Base-by-base conservation (phyloP, 1,140 invertebrate genomes). In the Acromyrmex heyeri region DNA sequence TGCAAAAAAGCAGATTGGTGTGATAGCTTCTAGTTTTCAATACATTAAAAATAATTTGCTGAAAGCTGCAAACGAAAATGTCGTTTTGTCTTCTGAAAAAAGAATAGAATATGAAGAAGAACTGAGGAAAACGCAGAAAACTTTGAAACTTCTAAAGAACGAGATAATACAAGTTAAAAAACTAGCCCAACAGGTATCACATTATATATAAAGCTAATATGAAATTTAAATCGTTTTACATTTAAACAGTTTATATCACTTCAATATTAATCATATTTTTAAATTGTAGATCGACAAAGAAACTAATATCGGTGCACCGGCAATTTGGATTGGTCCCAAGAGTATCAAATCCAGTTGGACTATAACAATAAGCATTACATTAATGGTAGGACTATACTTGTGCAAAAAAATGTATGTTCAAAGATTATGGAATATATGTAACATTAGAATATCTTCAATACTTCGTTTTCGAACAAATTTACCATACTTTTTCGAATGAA, bases 1-100 rank as follows among this genome's bases (percentile, higher is more conserved):
- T 79, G 50, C 89, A 16, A 88, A 92, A 0, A 93, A 91, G 48
- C 93, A 95, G 44, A 89, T 94, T 70, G 50, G 82, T 8, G 72
- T 95, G 0, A 94, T 95, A 70, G 91, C 91, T 57, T 92, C 94
- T 2, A 94, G 93, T 91, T 94, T 94, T 44, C 76, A 88, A 30
- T 94, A 90, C 30, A 91, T 95, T 18, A 91, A 70, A 70, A 91
- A 91, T 38, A 88, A 72, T 88, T 78, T 95, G 3, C 24, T 81
- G 7, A 87, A 91, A 77, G 55, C 57, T 24, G 70, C 85, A 75
- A 76, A 72, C 3, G 65, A 90, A 44, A 79, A 88, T 76, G 59
- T 90, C 2, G 2, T 67, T 16, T 44, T 93, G 3, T 83, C 73
- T 10, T 21, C 83, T 1, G 24, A 73, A 21, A 88, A 92, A 85